Percentiles rank a stretch among this genome's conserved stretches.
phyloP scores from a whole-genome alignment of 2,888 invertebrate species.

The Achlya flavicornis region DNA sequence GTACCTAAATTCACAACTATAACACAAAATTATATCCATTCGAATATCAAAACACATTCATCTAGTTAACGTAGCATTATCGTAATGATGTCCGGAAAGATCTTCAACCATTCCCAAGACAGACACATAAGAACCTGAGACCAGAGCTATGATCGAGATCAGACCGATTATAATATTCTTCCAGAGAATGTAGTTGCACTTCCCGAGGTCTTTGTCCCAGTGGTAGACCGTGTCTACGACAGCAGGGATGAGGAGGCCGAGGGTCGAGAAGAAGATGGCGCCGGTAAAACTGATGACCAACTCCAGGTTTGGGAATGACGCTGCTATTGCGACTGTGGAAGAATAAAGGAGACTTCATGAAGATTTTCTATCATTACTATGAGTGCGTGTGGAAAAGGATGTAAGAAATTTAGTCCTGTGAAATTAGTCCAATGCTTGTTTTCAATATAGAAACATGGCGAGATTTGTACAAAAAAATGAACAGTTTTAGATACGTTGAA shows the following conservation, averaged over 20 bases:
- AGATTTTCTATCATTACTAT: background rate
- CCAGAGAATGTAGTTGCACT: conserved; percentile 85
- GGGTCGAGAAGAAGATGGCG: conserved; percentile 88
- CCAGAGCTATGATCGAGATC: conserved; percentile 60
- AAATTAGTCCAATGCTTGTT: too few species aligned
- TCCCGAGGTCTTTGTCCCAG: conserved; percentile 87
- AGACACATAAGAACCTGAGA: conserved; percentile 72
- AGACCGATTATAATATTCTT: conserved; percentile 84
- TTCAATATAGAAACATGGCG: too few species aligned
- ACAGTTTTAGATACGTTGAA: too few species aligned
- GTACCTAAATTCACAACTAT: too few species aligned
- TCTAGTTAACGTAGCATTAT: conserved; percentile 39
- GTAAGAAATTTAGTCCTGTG: too few species aligned
- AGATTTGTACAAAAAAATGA: too few species aligned
- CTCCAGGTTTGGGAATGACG: conserved; percentile 92
- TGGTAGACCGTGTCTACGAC: conserved; percentile 88
- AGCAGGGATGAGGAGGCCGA: conserved; percentile 90
- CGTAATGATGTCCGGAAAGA: conserved; percentile 29
- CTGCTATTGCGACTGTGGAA: conserved; percentile 87
- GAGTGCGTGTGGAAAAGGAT: too few species aligned
- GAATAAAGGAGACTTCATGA: too few species aligned
- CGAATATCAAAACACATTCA: background rate
- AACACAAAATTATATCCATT: too few species aligned
- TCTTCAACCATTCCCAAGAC: conserved; percentile 66
- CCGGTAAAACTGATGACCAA: conserved; percentile 95